Conservation (phyloP, 2,113 vertebrate species). For the Chaetops frenatus region DNA sequence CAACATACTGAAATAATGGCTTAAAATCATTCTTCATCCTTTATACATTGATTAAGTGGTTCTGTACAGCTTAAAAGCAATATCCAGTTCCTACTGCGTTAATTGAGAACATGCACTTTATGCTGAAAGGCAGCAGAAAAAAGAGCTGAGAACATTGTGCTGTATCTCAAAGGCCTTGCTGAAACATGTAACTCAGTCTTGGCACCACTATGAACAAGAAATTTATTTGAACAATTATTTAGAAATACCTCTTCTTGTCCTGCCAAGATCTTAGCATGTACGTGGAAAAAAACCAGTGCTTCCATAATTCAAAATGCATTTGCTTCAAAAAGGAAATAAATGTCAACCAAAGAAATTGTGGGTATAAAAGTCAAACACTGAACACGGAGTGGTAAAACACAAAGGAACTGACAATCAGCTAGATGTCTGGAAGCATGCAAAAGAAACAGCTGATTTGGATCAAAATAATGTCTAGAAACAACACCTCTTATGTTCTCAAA, state of each 20-base stretch:
- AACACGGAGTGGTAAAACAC: accelerated
- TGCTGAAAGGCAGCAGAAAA: not conserved
- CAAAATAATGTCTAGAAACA: not conserved
- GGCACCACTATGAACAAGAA: not conserved
- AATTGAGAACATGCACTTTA: not conserved
- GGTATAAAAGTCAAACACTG: not conserved
- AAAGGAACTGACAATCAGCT: not conserved
- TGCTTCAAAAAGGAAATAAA: not conserved
- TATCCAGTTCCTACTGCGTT: not conserved
- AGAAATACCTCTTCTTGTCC: not conserved
- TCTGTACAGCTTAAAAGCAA: not conserved
- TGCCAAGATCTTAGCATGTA: not conserved
- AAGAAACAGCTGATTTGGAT: constrained; percentile 13
- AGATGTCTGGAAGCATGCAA: not conserved
- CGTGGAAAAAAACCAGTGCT: not conserved
- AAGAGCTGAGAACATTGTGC: not conserved
- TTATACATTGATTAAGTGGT: not conserved
- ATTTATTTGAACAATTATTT: not conserved
- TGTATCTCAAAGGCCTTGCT: not conserved
- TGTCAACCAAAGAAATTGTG: not conserved
- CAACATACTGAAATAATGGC: not conserved
- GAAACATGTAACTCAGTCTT: not conserved
- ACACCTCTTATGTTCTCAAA: not conserved
- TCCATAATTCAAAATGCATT: not conserved
- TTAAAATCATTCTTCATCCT: not conserved